Evolutionary conservation across 1,140 invertebrate species (phyloP).

Genomic region (Colletes latitarsis): DNA sequence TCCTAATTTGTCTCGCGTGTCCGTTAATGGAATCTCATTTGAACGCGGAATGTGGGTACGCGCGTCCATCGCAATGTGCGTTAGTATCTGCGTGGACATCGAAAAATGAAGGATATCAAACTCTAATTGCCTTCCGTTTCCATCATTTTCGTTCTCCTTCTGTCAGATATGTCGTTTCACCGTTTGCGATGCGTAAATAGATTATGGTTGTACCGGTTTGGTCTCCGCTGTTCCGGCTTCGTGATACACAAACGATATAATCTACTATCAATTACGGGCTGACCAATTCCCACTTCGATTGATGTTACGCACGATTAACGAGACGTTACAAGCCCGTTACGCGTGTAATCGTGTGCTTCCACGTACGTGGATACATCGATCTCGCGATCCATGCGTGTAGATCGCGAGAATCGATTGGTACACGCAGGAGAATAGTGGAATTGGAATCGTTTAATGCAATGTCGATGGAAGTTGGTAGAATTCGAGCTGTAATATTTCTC

Average conservation of each 20-base stretch:
- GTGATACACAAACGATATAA: conserved; percentile 5
- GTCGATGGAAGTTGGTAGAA: no score
- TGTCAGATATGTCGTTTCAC: background rate
- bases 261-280: conserved; percentile 15
- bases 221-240: background rate
- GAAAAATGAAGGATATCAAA: background rate
- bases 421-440: background rate
- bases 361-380: background rate
- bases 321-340: background rate
- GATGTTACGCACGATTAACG: conserved; percentile 9
- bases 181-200: background rate
- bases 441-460: background rate
- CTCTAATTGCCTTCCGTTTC: background rate
- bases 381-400: no score
- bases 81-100: background rate
- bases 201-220: background rate
- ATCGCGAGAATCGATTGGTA: background rate
- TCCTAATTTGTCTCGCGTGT: background rate
- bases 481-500: no score
- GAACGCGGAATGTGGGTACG: background rate
- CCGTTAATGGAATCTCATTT: conserved; percentile 10
- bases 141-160: background rate
- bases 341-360: background rate
- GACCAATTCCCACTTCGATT: conserved; percentile 24
- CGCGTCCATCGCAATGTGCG: background rate